Percentiles rank a stretch among this genome's conserved stretches.
Conservation (phyloP, 1,140 invertebrate species). For the Drosophila guanche region DNA sequence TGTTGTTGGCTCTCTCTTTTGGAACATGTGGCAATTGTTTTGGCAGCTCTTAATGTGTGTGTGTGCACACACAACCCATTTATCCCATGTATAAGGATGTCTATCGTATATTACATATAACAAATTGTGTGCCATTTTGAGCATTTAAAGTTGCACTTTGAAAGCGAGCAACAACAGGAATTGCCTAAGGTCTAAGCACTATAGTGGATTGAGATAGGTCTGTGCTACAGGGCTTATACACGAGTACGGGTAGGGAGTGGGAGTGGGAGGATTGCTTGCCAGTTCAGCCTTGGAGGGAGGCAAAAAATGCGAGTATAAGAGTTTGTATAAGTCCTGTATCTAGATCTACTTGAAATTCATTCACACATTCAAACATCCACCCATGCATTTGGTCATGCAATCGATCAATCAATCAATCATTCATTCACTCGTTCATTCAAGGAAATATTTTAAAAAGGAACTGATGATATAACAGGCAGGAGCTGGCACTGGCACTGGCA, state of each 20-base stretch:
- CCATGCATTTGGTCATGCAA: conserved; percentile 6
- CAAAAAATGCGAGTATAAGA: conserved; percentile 28
- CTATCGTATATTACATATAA: conserved; percentile 13
- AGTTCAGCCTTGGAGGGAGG: conserved; percentile 8
- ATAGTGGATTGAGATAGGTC: conserved; percentile 34
- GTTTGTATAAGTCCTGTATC: conserved; percentile 24
- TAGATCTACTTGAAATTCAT: conserved; percentile 21
- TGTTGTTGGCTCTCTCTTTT: conserved; percentile 22
- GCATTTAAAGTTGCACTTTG: conserved; percentile 77
- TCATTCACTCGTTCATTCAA: conserved; percentile 19
- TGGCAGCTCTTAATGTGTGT: not conserved
- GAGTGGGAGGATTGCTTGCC: no score
- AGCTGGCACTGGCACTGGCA: conserved; percentile 30
- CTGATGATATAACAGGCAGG: conserved; percentile 64
- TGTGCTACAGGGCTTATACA: conserved; percentile 15
- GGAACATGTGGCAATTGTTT: conserved; percentile 2
- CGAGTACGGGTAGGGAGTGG: not conserved
- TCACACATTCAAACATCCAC: conserved; percentile 1
- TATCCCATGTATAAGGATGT: conserved; percentile 3
- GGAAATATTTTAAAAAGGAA: conserved; percentile 61
- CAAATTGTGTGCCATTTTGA: conserved; percentile 55
- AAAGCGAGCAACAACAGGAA: conserved; percentile 60
- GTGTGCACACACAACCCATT: not conserved
- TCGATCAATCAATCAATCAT: conserved; percentile 8
- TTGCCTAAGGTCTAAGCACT: conserved; percentile 37